phyloP scores from a whole-genome alignment of 2,113 vertebrate genomes.

The Xenus cinereus region DNA sequence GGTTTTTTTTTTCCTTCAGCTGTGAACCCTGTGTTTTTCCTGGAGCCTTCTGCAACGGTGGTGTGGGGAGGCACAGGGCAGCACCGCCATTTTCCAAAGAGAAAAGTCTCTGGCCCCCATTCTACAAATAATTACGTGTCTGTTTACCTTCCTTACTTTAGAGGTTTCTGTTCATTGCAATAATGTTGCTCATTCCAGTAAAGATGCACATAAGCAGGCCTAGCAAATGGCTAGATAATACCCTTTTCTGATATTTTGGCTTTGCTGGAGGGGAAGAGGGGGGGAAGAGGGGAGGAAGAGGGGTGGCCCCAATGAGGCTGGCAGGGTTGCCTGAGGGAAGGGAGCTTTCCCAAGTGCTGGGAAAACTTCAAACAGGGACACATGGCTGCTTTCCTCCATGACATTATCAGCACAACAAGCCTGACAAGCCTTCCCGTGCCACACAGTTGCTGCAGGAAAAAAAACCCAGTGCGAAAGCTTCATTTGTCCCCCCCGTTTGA shows the following conservation, averaged over 20 bases:
- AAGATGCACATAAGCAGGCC: not conserved
- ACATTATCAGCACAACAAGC: not conserved
- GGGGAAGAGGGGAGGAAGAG: not conserved
- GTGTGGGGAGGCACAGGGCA: not conserved
- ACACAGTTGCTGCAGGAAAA: not conserved
- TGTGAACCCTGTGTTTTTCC: not conserved
- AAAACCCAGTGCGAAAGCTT: rapidly evolving
- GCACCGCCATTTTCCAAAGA: not conserved
- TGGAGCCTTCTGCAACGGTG: not conserved
- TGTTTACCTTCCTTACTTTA: rapidly evolving
- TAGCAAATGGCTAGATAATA: not conserved
- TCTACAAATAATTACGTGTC: rapidly evolving
- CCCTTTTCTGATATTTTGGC: not conserved
- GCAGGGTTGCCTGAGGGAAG: not conserved
- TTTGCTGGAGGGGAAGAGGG: not conserved
- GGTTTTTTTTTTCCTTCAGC: not conserved
- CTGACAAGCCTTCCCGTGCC: not conserved
- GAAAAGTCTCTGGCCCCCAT: rapidly evolving
- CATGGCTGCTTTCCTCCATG: not conserved
- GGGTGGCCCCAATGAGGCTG: not conserved
- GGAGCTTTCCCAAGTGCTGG: not conserved
- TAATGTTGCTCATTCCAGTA: not conserved
- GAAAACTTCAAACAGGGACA: not conserved
- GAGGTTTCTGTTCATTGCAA: not conserved
- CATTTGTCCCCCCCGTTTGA: not conserved